Base-by-base conservation (phyloP, 1,140 invertebrate genomes). In the Drosophila santomea region DNA sequence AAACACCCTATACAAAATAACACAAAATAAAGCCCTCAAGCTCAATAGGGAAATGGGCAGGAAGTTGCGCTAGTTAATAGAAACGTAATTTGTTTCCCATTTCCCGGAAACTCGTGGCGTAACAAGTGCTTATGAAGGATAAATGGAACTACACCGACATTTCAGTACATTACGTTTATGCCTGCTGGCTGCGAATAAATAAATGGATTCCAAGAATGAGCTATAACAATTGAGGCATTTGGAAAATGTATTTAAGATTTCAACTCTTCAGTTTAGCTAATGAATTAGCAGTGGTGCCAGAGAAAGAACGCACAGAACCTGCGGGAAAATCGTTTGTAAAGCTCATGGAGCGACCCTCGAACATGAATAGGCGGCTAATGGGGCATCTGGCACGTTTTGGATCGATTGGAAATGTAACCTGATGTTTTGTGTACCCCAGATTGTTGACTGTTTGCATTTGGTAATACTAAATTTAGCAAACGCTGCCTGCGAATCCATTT, bases 321-420 rank as follows among this genome's bases (percentile, higher is more conserved):
- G 23, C 15, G 6, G 32, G 56, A 61, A 61, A 32, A 10, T 23
- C 41, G 8, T 25, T 38, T 43, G 20, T 0, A 28, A 36, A 43
- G 5, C 36, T 4, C 44, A 47, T 35, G 38, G 35, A 41, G 17
- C 6, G 47, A 38, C 60, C 38, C 57, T 62, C 23, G 58, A 36
- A 23, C 17, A 48, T 43, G 58, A 48, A 66, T 38, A 48, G 38
- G 57, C 63, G 35, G 45, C 44, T 64, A 48, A 50, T 25, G 63
- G 45, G 63, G 64, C 64, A 66, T 68, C 60, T 43, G 64, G 60
- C 64, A 68, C 64, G 64, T 66, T 66, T 58, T 14, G 41, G 45
- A 68, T 68, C 64, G 64, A 68, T 68, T 68, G 64, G 28, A n/a
- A 66, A 66, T 68, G 60, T 68, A 68, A 68, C 64, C 64, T 52